These are phyloP conservation scores for Choloepus didactylus DNA, from an alignment of 2,797 vertebrate genomes.

Conservation along the genomic window DNA sequence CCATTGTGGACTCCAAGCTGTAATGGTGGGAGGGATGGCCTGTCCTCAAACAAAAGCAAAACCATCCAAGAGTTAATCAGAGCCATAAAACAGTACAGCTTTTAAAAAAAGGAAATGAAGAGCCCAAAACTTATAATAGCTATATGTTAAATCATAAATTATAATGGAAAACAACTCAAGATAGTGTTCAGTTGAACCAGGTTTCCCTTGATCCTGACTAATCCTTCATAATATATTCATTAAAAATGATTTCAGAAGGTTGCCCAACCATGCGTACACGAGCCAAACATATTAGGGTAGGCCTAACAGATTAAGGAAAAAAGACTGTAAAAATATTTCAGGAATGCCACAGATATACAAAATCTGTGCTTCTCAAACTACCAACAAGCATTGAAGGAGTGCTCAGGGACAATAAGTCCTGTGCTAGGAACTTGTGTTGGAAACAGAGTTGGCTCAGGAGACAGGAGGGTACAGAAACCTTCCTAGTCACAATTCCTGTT, in stretches of 20 bases:
- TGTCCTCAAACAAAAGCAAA: constrained; percentile 2
- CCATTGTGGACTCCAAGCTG: constrained; percentile 16
- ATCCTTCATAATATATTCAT: not conserved
- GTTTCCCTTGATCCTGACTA: not conserved
- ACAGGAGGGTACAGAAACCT: not conserved
- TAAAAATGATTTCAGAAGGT: not conserved
- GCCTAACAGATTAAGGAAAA: constrained; percentile 16
- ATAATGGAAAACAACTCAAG: not conserved
- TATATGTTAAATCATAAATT: not conserved
- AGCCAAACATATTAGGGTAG: not conserved
- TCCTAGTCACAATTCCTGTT: too few relatives aligned
- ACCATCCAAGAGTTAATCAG: not conserved
- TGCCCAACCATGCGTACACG: not conserved
- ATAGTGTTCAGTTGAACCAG: not conserved
- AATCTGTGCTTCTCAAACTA: not conserved
- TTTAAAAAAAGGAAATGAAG: constrained; percentile 11
- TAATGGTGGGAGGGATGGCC: not conserved
- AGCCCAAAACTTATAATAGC: not conserved
- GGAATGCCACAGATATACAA: not conserved
- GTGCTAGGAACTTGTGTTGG: not conserved
- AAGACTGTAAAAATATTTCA: not conserved
- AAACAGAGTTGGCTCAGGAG: not conserved
- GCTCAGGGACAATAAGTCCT: not conserved
- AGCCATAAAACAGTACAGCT: not conserved
- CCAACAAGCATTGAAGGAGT: not conserved